These are phyloP conservation scores for Actinia equina DNA, from an alignment of 64 coral and sea anemone species.

Conservation along the genomic window DNA sequence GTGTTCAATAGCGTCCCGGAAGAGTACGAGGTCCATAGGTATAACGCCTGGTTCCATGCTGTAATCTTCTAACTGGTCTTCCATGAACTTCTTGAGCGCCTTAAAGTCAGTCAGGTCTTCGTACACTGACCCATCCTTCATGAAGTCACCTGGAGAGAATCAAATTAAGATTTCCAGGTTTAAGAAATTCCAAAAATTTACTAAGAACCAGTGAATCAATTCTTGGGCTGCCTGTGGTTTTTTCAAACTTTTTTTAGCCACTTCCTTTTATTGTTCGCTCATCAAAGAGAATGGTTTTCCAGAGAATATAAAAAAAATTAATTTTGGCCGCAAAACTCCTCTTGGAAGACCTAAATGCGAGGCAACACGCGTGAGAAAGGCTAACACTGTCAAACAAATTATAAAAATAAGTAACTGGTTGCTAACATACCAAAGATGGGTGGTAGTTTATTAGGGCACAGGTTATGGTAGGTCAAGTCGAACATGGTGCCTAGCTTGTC, in stretches of 20 bases:
- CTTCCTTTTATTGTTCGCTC: too few relatives aligned
- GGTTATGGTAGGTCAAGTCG: constrained; percentile 96
- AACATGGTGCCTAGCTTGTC: constrained; percentile 99
- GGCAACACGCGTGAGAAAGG: too few relatives aligned
- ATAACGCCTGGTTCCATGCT: constrained; percentile 99
- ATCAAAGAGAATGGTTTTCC: too few relatives aligned
- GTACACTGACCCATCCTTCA: constrained; percentile 91
- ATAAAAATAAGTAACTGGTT: not conserved
- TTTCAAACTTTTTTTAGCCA: too few relatives aligned
- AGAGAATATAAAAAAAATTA: too few relatives aligned
- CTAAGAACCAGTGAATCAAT: too few relatives aligned
- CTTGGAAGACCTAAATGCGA: too few relatives aligned
- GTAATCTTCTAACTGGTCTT: constrained; percentile 95
- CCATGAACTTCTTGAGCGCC: constrained; percentile 93
- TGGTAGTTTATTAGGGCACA: constrained; percentile 92
- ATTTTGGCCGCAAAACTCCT: too few relatives aligned
- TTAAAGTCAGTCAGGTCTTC: constrained; percentile 92
- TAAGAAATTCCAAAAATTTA: too few relatives aligned
- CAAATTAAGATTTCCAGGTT: not conserved
- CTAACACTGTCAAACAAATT: not conserved
- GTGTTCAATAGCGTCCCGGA: constrained; percentile 97
- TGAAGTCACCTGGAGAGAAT: constrained; percentile 82
- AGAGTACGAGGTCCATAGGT: constrained; percentile 89
- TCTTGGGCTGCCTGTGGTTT: too few relatives aligned
- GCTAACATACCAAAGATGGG: constrained; percentile 91